Percentiles rank a stretch among this genome's conserved stretches.
phyloP scores from a whole-genome alignment of 2,797 vertebrate species.

The Onychomys torridus region DNA sequence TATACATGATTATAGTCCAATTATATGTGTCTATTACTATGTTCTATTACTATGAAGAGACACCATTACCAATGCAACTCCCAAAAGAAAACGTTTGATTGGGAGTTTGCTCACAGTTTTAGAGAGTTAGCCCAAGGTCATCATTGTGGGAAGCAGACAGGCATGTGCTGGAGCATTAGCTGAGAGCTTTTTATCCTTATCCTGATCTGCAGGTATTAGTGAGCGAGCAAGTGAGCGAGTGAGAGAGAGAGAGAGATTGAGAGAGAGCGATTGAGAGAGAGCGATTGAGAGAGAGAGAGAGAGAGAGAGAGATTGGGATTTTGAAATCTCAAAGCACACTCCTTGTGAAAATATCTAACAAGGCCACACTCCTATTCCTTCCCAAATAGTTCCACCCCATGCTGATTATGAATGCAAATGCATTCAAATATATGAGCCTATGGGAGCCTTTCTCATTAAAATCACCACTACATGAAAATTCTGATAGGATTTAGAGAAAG shows the following conservation, averaged over 20 bases:
- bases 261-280: not conserved
- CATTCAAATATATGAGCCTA: not conserved
- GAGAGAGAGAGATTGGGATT: not conserved
- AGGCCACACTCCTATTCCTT: not conserved
- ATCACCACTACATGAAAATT: slow-evolving; percentile 13
- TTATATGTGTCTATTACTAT: not conserved
- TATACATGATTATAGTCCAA: not conserved
- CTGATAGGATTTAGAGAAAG: not conserved
- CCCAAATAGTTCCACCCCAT: not conserved
- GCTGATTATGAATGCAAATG: too few relatives aligned
- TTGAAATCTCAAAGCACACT: not conserved
- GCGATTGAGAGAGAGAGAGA: too few relatives aligned
- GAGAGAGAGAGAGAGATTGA: not conserved
- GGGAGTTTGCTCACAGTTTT: not conserved
- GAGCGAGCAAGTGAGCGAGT: not conserved
- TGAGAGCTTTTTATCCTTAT: not conserved
- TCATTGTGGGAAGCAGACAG: not conserved
- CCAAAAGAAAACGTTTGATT: too few relatives aligned
- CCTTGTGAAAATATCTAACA: not conserved
- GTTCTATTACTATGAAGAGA: not conserved
- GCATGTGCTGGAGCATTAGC: not conserved
- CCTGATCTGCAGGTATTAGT: not conserved
- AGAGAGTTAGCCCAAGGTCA: not conserved
- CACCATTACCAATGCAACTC: not conserved
- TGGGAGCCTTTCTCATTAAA: not conserved